These are phyloP conservation scores for Rhipidura dahli DNA, from an alignment of 2,113 vertebrate species.

Conservation along the genomic window DNA sequence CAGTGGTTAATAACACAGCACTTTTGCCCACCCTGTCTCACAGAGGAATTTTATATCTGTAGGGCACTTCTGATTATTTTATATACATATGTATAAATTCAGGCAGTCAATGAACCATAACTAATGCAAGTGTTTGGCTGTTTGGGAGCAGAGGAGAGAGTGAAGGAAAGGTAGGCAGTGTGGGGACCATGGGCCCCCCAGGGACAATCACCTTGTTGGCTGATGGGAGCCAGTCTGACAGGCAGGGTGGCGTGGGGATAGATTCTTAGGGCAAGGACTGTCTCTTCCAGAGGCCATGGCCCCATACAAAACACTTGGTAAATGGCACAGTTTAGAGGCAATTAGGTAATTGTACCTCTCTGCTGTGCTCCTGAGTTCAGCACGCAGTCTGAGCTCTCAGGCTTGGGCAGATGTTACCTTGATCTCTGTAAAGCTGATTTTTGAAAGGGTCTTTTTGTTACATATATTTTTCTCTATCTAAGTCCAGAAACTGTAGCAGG, in stretches of 20 bases:
- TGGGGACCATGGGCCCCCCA: fast-evolving
- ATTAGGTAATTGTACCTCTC: not conserved
- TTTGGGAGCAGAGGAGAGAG: not conserved
- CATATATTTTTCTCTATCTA: fast-evolving
- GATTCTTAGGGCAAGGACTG: not conserved
- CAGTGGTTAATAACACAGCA: not conserved
- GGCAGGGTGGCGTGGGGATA: not conserved
- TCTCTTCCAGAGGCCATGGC: not conserved
- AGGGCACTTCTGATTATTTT: not conserved
- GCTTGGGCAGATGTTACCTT: not conserved
- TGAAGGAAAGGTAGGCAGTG: not conserved
- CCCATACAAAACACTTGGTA: not conserved
- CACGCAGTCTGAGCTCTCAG: not conserved
- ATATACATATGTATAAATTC: not conserved
- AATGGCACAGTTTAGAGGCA: not conserved
- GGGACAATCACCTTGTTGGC: not conserved
- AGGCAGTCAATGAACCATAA: not conserved
- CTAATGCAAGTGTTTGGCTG: not conserved
- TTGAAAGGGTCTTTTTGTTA: not conserved
- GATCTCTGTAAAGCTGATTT: not conserved
- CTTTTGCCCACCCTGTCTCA: not conserved
- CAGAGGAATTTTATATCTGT: not conserved
- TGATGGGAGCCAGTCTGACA: not conserved
- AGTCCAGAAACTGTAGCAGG: not conserved
- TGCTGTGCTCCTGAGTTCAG: not conserved